phyloP scores from a whole-genome alignment of 2,113 vertebrate genomes.

The Otus sunia region DNA sequence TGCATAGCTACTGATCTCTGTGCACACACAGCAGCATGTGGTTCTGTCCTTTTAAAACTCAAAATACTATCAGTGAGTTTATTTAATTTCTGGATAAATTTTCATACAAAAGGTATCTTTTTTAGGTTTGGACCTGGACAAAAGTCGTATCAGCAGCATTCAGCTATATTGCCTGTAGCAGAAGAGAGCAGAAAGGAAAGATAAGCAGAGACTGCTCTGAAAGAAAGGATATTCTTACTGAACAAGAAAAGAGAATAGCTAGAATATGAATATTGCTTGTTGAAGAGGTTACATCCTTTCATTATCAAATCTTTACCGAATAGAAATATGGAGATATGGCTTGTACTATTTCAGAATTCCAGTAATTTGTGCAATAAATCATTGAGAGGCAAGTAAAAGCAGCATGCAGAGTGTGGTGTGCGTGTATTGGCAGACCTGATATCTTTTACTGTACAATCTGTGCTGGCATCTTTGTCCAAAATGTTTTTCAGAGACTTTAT shows the following conservation, averaged over 20 bases:
- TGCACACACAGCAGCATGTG: background rate
- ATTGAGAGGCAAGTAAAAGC: background rate
- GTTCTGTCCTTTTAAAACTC: background rate
- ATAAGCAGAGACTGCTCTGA: background rate
- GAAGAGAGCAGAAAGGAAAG: background rate
- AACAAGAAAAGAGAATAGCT: background rate
- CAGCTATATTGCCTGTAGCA: background rate
- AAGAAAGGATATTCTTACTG: background rate
- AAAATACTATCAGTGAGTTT: background rate
- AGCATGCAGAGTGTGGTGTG: background rate
- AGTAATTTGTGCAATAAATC: conserved; percentile 32
- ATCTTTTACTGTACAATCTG: conserved; percentile 54
- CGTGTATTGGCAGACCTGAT: conserved; percentile 26
- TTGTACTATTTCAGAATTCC: conserved; percentile 2
- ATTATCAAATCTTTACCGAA: background rate
- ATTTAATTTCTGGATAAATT: background rate
- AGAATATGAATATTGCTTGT: background rate
- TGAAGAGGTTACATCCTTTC: background rate
- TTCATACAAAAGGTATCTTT: background rate
- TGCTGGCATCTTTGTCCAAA: conserved; percentile 51
- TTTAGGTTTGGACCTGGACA: background rate
- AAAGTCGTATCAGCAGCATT: background rate
- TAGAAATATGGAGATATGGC: background rate
- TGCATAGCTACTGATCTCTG: background rate
- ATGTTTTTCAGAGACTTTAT: conserved; percentile 43